A percentile compares a stretch with the other conserved stretches of the same genome.
Evolutionary conservation across 2,888 invertebrate species (phyloP).

Genomic region (Cataglyphis rosenhaueri): DNA sequence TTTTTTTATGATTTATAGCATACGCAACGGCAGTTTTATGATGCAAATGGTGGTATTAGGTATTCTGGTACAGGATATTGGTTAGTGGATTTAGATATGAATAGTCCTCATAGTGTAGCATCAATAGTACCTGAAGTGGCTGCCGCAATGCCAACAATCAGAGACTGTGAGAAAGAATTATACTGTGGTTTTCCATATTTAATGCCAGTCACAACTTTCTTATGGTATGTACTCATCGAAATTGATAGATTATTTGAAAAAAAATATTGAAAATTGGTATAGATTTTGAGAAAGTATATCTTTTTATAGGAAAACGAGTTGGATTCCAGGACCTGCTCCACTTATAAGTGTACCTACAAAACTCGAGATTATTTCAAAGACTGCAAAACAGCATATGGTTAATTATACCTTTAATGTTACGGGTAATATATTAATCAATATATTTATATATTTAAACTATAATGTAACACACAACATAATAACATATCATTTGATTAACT

Average conservation of each 20-base stretch:
- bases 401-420: conserved; percentile 86
- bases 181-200: conserved; percentile 94
- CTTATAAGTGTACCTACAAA: conserved; percentile 86
- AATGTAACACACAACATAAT: background rate
- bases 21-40: conserved; percentile 88
- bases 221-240: conserved; percentile 86
- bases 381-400: conserved; percentile 82
- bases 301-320: conserved; percentile 87
- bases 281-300: background rate
- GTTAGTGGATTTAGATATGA: conserved; percentile 92
- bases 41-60: conserved; percentile 85
- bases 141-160: conserved; percentile 85
- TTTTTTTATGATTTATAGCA: conserved; percentile 85
- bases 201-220: conserved; percentile 90
- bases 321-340: conserved; percentile 87
- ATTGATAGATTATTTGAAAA: background rate
- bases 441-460: background rate
- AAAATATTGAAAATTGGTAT: background rate
- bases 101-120: conserved; percentile 89
- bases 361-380: conserved; percentile 85
- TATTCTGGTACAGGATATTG: conserved; percentile 88
- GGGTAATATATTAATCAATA: conserved; percentile 80
- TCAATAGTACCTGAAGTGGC: conserved; percentile 87
- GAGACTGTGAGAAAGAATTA: conserved; percentile 88
- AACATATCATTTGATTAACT: background rate